Percentiles rank a stretch among this genome's conserved stretches.
Conservation (phyloP, 2,113 vertebrate species). For the Hypanus sabinus region DNA sequence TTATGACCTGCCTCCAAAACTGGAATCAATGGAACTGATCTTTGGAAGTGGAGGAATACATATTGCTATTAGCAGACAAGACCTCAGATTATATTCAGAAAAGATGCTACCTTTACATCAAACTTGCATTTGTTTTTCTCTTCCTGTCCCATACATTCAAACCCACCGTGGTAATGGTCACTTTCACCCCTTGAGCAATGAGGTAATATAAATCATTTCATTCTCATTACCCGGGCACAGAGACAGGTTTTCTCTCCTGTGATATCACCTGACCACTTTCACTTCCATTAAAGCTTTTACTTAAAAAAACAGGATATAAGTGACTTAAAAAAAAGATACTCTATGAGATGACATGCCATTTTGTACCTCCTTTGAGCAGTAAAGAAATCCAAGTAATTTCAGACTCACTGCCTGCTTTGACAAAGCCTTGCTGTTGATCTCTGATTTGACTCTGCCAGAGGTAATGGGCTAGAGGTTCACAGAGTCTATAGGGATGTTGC, state of each 20-base stretch:
- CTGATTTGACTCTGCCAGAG: too few species aligned
- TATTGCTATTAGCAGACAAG: too few species aligned
- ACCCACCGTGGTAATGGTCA: background rate
- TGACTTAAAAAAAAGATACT: background rate
- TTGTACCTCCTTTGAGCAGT: background rate
- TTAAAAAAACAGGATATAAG: background rate
- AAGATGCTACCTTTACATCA: background rate
- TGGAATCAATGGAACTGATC: too few species aligned
- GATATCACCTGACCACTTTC: background rate
- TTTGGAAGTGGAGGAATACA: too few species aligned
- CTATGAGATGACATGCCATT: background rate
- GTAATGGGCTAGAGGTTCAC: too few species aligned
- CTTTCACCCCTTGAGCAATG: background rate
- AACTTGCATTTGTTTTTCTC: background rate
- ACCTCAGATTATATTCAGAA: background rate
- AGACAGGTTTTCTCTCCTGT: background rate
- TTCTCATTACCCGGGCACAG: background rate
- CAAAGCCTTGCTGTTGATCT: too few species aligned
- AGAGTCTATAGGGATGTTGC: too few species aligned
- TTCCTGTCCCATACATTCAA: background rate
- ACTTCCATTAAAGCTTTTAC: background rate
- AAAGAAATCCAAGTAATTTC: too few species aligned
- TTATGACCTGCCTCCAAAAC: too few species aligned
- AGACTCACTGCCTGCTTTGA: too few species aligned
- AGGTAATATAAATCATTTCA: background rate